Conservation (phyloP, 2,113 vertebrate genomes). For the Cyanoliseus patagonus region DNA sequence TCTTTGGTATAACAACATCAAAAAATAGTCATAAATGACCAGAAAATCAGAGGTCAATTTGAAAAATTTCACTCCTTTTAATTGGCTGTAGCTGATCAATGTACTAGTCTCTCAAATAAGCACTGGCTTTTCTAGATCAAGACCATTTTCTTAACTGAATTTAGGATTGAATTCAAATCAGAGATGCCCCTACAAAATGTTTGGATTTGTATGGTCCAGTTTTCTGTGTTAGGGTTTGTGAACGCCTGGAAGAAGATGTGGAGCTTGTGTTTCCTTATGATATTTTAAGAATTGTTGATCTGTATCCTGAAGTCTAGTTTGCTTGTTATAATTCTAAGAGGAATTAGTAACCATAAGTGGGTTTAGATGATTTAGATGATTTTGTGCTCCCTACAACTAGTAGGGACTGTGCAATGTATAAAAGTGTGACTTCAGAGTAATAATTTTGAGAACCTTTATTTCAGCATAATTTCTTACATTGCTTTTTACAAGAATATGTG, state of each 20-base stretch:
- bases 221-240: background rate
- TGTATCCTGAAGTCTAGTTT: background rate
- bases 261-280: background rate
- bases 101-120: background rate
- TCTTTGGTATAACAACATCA: background rate
- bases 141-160: background rate
- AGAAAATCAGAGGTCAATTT: background rate
- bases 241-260: background rate
- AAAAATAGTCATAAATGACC: background rate
- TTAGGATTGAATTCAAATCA: background rate
- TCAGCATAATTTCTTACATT: background rate
- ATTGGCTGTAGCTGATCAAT: background rate
- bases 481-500: background rate
- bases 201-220: background rate
- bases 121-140: background rate
- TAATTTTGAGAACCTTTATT: background rate
- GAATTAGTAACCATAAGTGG: background rate
- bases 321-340: background rate
- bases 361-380: background rate
- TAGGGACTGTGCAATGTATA: background rate
- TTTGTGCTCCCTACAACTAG: background rate
- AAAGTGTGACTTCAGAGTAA: background rate
- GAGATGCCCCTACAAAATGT: background rate
- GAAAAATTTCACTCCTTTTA: background rate
- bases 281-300: background rate